phyloP scores from a whole-genome alignment of 2,797 vertebrate genomes.

The Catamblyrhynchus diadema region DNA sequence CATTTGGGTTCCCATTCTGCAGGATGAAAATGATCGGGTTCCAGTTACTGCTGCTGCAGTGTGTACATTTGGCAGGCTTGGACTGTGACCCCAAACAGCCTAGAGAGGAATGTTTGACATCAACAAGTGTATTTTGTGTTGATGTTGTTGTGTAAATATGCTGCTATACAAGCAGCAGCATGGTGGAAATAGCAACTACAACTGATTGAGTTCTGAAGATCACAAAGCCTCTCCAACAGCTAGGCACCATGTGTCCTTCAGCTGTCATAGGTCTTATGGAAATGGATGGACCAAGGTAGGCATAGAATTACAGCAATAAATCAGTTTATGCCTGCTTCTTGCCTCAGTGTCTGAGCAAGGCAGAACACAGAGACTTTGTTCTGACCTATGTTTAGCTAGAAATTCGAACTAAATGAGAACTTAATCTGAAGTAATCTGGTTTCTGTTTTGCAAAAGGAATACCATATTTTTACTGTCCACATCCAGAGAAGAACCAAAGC shows the following conservation, averaged over 20 bases:
- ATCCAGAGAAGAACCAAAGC: not conserved
- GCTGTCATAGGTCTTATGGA: not conserved
- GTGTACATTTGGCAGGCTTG: not conserved
- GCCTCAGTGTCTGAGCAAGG: not conserved
- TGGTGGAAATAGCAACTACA: not conserved
- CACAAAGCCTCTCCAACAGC: not conserved
- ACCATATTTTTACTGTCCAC: not conserved
- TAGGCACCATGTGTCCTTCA: not conserved
- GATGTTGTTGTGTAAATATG: not conserved
- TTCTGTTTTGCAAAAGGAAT: not conserved
- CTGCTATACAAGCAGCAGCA: not conserved
- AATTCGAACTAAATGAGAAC: not conserved
- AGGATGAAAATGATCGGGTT: not conserved
- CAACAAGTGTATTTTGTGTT: not conserved
- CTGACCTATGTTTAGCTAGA: not conserved
- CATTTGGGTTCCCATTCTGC: fast-evolving
- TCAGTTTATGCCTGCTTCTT: not conserved
- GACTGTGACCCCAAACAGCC: fast-evolving
- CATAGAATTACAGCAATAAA: not conserved
- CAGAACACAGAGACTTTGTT: not conserved
- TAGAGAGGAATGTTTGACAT: not conserved
- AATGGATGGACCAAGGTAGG: not conserved
- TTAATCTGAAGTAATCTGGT: not conserved
- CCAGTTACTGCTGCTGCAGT: not conserved
- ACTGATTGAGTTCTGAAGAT: not conserved